Percentiles rank a stretch among this genome's conserved stretches.
These are phyloP conservation scores for Cryptosula pallasiana DNA, from an alignment of 2,888 invertebrate species.

Conservation along the genomic window DNA sequence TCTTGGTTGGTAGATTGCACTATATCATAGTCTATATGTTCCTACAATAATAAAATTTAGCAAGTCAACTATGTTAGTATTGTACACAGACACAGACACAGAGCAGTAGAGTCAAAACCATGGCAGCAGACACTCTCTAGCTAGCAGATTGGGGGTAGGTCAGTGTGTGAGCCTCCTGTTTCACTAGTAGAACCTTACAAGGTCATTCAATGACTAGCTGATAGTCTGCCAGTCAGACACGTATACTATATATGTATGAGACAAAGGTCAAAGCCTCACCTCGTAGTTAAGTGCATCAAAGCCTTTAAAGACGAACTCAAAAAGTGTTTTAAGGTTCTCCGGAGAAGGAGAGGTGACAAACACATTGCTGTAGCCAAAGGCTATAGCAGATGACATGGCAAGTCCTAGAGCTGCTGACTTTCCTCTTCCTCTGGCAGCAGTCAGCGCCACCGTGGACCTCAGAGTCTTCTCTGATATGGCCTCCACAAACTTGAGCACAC, in stretches of 20 bases:
- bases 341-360: slow-evolving; percentile 97
- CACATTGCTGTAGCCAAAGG: slow-evolving; percentile 74
- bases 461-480: slow-evolving; percentile 85
- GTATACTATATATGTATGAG: too few relatives aligned
- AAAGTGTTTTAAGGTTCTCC: slow-evolving; percentile 93
- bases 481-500: slow-evolving; percentile 86
- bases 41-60: too few relatives aligned
- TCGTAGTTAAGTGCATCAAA: slow-evolving; percentile 83
- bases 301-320: slow-evolving; percentile 93
- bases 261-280: slow-evolving; percentile 37
- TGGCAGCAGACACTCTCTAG: too few relatives aligned
- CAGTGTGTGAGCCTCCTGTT: too few relatives aligned
- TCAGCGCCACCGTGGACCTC: slow-evolving; percentile 85
- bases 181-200: too few relatives aligned
- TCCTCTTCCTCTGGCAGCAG: slow-evolving; percentile 92
- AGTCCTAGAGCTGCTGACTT: slow-evolving; percentile 96
- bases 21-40: slow-evolving; percentile 90
- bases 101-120: too few relatives aligned
- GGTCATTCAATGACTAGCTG: too few relatives aligned
- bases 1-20: slow-evolving; percentile 92
- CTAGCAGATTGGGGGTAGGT: too few relatives aligned
- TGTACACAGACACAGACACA: too few relatives aligned
- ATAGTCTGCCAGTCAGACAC: too few relatives aligned
- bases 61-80: too few relatives aligned
- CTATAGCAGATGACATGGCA: slow-evolving; percentile 66